Evolutionary conservation across 2,113 vertebrate genomes (phyloP), one percentile per base, ranked within the genome.

Genomic region (Physeter macrocephalus): DNA sequence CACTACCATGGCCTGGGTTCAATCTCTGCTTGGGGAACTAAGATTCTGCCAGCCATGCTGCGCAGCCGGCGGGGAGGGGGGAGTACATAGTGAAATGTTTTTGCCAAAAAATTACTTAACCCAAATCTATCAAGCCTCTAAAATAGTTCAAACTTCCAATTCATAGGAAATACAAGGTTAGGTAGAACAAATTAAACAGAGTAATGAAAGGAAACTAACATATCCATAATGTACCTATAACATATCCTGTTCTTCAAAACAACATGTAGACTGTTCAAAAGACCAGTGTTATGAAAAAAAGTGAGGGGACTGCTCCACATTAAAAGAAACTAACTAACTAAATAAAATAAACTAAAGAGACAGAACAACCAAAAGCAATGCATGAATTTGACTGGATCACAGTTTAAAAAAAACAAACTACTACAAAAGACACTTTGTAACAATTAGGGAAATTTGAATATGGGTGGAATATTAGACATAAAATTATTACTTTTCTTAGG

Each of bases 401-500:
- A 62, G 59, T 49, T 75, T 15, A 20, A 62, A 80, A 39, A 52
- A 54, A 77, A 20, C 20, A 43, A 85, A 62, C 23, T 62, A 69
- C 34, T 88, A 29, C 14, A 88, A 82, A 84, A 83, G 52, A 93
- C 1, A 84, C n/a, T 88, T 95, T 69, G 36, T 49, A 88, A 46
- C 36, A 90, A 39, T n/a, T n/a, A 75, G 75, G 41, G 36, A 81
- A 82, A 90, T 87, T 34, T 74, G 43, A 93, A 77, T 83, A 64
- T 72, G 87, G 39, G 29, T 6, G 39, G 20, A 20, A 66, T 62
- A 93, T 20, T 66, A 83, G 82, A 92, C 72, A 93, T 77, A 39
- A 95, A 95, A 96, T 41, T 88, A 69, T 66, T 86, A 62, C 69
- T 95, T 93, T 92, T 86, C 69, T 94, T 80, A 43, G 21, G n/a